These are phyloP conservation scores for Matsumurasca onukii DNA, from an alignment of 1,140 invertebrate species.

Conservation along the genomic window DNA sequence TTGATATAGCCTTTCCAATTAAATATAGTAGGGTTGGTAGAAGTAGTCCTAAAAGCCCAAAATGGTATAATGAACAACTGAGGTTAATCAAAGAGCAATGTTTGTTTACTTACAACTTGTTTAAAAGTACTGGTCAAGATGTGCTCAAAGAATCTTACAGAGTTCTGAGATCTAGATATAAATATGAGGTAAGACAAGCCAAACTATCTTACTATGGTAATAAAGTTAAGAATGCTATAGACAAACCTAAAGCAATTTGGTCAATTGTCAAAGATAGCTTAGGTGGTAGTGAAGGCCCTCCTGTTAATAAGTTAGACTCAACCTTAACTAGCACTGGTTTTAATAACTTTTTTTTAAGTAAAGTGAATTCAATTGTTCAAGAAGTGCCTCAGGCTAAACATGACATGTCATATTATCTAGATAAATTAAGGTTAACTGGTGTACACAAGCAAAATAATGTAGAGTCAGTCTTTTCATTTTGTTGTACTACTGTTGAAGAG, in stretches of 20 bases:
- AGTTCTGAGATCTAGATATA: neutral
- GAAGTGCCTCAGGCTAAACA: neutral
- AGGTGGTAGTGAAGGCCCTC: neutral
- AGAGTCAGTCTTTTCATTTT: constrained; percentile 2
- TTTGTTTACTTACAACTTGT: constrained; percentile 14
- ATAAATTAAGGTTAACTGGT: neutral
- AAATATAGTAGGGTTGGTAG: neutral
- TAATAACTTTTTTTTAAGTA: neutral
- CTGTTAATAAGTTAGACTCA: neutral
- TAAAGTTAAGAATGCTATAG: neutral
- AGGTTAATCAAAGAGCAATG: neutral
- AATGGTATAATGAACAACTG: neutral
- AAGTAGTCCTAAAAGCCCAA: neutral
- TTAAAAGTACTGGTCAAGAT: neutral
- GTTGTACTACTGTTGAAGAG: neutral
- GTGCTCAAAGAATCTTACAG: neutral
- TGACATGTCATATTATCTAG: neutral
- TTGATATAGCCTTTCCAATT: constrained; percentile 15
- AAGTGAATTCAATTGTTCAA: neutral
- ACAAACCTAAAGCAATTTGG: constrained; percentile 4
- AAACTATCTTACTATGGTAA: neutral
- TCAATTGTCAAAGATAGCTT: neutral
- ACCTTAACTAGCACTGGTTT: neutral
- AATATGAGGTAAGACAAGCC: constrained; percentile 2
- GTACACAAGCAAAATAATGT: neutral